Percentiles rank a stretch among this genome's conserved stretches.
phyloP scores from a whole-genome alignment of 2,888 invertebrate genomes.

The Mythimna impura region DNA sequence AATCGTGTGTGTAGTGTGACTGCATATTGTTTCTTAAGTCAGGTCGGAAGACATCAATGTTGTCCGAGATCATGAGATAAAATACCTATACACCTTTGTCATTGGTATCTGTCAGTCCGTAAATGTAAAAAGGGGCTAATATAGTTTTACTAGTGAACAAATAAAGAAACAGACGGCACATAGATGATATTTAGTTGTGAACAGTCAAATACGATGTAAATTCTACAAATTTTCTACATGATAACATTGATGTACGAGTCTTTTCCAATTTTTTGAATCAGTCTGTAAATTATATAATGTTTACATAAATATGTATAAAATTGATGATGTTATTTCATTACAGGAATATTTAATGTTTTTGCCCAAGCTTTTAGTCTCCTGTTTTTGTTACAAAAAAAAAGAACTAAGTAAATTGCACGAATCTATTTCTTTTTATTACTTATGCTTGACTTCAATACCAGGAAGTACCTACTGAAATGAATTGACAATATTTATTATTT shows the following conservation, averaged over 20 bases:
- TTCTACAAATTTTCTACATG: constrained; percentile 45
- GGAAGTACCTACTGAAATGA: too few relatives aligned
- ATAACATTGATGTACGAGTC: constrained; percentile 43
- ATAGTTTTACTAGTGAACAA: not conserved
- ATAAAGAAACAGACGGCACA: constrained; percentile 43
- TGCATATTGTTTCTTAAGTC: too few relatives aligned
- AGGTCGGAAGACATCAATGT: too few relatives aligned
- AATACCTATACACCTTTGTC: too few relatives aligned
- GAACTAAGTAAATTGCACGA: too few relatives aligned
- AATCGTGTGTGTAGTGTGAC: too few relatives aligned
- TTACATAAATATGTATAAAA: not conserved
- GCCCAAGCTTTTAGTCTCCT: not conserved
- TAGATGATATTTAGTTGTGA: constrained; percentile 31
- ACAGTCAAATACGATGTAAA: constrained; percentile 35
- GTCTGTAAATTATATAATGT: constrained; percentile 52
- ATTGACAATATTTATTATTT: too few relatives aligned
- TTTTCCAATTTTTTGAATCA: constrained; percentile 48
- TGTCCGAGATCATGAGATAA: too few relatives aligned
- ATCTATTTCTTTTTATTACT: too few relatives aligned
- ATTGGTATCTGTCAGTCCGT: too few relatives aligned
- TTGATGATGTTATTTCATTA: not conserved
- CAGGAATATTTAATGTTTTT: not conserved
- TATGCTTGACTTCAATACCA: too few relatives aligned
- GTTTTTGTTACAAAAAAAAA: too few relatives aligned
- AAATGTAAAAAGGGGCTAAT: not conserved